A percentile compares a stretch with the other conserved stretches of the same genome.
Evolutionary conservation across 2,888 invertebrate genomes (phyloP).

Genomic region (Harmothoe impar): DNA sequence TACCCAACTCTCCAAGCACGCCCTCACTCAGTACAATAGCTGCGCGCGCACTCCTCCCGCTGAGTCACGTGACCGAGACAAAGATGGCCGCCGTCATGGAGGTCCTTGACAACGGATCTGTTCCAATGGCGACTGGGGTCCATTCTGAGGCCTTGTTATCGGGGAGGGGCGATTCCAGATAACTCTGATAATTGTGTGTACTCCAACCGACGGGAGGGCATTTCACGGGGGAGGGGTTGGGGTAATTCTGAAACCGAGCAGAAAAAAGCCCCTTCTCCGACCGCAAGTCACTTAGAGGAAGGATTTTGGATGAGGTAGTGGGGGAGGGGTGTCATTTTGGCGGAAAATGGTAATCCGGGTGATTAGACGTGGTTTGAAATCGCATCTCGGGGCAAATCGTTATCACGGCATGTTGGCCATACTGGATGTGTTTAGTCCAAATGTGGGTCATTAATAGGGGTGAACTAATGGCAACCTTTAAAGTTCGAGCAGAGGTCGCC

Average conservation of each 20-base stretch:
- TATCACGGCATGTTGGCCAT: too few species aligned
- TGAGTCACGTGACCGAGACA: slow-evolving; percentile 61
- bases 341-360: neutral
- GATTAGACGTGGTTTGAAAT: neutral
- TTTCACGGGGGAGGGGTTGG: neutral
- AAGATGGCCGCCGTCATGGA: slow-evolving; percentile 27
- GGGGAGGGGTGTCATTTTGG: neutral
- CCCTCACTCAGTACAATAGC: slow-evolving; percentile 6
- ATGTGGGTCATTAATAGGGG: too few species aligned
- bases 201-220: neutral
- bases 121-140: neutral
- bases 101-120: slow-evolving; percentile 53
- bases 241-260: neutral
- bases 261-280: neutral
- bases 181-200: slow-evolving; percentile 14
- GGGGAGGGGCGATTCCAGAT: neutral
- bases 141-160: neutral
- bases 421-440: too few species aligned
- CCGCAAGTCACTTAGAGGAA: neutral
- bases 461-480: too few species aligned
- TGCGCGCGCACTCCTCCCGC: slow-evolving; percentile 2
- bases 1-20: neutral
- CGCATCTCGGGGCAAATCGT: too few species aligned
- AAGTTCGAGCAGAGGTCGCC: too few species aligned
- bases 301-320: neutral